Evolutionary conservation across 2,888 invertebrate species (phyloP).

Genomic region (Gnatocerus cornutus): DNA sequence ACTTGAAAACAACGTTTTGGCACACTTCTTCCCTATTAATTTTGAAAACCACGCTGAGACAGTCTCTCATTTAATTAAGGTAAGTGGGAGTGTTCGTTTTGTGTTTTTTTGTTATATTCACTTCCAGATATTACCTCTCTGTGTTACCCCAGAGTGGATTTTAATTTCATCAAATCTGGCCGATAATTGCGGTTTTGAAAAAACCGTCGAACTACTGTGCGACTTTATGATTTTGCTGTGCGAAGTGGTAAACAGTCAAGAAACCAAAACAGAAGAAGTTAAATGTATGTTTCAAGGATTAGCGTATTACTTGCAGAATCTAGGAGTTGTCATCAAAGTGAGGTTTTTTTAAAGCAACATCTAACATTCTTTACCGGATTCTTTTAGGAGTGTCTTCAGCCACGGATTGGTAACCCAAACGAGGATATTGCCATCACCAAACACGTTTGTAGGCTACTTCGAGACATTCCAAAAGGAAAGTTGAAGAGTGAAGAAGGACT

Average conservation of each 20-base stretch:
- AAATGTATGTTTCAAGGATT: slow-evolving; percentile 55
- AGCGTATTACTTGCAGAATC: slow-evolving; percentile 63
- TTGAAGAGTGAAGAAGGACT: slow-evolving; percentile 63
- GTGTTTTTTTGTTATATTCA: neutral
- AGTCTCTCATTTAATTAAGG: slow-evolving; percentile 58
- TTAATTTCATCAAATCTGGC: slow-evolving; percentile 58
- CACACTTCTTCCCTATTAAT: slow-evolving; percentile 41
- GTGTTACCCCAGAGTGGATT: slow-evolving; percentile 65
- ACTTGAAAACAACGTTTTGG: neutral
- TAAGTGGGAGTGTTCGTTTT: slow-evolving; percentile 31
- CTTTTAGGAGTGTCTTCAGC: slow-evolving; percentile 53
- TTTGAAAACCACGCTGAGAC: slow-evolving; percentile 56
- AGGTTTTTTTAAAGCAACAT: neutral
- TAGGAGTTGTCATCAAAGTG: slow-evolving; percentile 63
- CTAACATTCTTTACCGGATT: neutral
- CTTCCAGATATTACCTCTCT: slow-evolving; percentile 62
- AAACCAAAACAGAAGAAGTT: slow-evolving; percentile 49
- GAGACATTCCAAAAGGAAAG: slow-evolving; percentile 58
- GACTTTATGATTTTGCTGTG: slow-evolving; percentile 64
- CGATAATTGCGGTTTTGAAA: slow-evolving; percentile 52
- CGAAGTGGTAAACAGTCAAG: slow-evolving; percentile 61
- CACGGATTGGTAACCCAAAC: slow-evolving; percentile 48
- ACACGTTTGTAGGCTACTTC: slow-evolving; percentile 62
- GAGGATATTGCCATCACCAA: slow-evolving; percentile 58
- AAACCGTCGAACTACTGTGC: slow-evolving; percentile 59